Evolutionary conservation across 2,888 invertebrate genomes (phyloP), one percentile per base, ranked within the genome.

Genomic region (Thymelicus sylvestris): DNA sequence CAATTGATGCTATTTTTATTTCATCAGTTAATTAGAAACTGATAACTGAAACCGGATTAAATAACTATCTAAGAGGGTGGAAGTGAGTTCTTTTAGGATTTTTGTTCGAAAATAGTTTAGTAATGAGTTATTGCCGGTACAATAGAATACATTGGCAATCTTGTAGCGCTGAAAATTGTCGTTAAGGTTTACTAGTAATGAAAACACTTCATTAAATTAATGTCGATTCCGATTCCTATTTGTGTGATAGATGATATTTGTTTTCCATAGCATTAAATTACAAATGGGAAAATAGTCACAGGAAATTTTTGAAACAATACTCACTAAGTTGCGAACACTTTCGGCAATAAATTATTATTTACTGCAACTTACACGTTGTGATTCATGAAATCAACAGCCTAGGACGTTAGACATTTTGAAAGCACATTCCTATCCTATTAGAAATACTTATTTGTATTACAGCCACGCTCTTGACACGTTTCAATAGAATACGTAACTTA

Each of bases 351-450:
- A 50, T 48, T 10, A 41, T 50, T 19, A 13, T 50, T 8, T 50
- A 47, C 19, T 31, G 52, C 67, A 31, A 31, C 3, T 62, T 55
- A 55, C 13, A 50, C 7, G 12, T 19, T 55, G 24, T 67, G 67
- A 62, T 67, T 67, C 62, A 67, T 67, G 52, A 62, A 67, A 52
- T 44, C 52, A 52, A 31, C 41, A 19, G 38, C 41, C 39, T 62
- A 67, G 61, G 44, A 62, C 44, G 31, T 62, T 67, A 7, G 62
- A 61, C 41, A 19, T 62, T 62, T 41, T 44, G 67, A 55, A 67
- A 67, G 39, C 41, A 62, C 61, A 67, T 67, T 67, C 67, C 67
- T 55, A 62, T 62, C 41, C 44, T 52, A 67, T 67, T 67, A 62
- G 67, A 67, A 67, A 67, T 67, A 67, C 67, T 67, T 50, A 38